phyloP scores from a whole-genome alignment of 2,113 vertebrate genomes.

The Psephotus haematonotus region DNA sequence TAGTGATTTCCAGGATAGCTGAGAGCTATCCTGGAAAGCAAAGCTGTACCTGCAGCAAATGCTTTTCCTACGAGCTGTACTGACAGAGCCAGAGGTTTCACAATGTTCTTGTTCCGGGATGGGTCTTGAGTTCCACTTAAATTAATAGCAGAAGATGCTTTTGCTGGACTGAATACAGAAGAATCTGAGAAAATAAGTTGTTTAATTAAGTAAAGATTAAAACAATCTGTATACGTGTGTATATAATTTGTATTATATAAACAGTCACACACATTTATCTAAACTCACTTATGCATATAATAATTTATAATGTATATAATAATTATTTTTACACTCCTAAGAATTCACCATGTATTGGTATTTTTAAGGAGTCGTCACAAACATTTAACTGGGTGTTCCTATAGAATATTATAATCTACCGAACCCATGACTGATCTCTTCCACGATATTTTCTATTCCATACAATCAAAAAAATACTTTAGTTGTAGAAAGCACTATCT shows the following conservation, averaged over 20 bases:
- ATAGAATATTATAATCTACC: neutral
- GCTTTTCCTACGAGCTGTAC: conserved; percentile 85
- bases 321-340: neutral
- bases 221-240: neutral
- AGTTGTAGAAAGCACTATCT: neutral
- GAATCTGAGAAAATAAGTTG: conserved; percentile 80
- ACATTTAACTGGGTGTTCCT: neutral
- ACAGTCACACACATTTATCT: neutral
- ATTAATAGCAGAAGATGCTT: conserved; percentile 80
- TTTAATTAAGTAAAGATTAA: neutral
- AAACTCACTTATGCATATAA: neutral
- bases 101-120: conserved; percentile 80
- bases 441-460: neutral
- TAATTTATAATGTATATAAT: neutral
- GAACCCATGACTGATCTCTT: neutral
- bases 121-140: conserved; percentile 87
- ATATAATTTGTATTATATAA: neutral
- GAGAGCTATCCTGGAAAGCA: neutral
- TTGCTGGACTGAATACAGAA: conserved; percentile 78
- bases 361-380: neutral
- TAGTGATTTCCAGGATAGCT: neutral
- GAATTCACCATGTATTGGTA: neutral
- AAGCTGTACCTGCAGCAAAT: conserved; percentile 84
- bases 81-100: conserved; percentile 88
- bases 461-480: neutral